These are phyloP conservation scores for Xanthorhoe designata DNA, from an alignment of 2,888 invertebrate genomes.

Conservation along the genomic window DNA sequence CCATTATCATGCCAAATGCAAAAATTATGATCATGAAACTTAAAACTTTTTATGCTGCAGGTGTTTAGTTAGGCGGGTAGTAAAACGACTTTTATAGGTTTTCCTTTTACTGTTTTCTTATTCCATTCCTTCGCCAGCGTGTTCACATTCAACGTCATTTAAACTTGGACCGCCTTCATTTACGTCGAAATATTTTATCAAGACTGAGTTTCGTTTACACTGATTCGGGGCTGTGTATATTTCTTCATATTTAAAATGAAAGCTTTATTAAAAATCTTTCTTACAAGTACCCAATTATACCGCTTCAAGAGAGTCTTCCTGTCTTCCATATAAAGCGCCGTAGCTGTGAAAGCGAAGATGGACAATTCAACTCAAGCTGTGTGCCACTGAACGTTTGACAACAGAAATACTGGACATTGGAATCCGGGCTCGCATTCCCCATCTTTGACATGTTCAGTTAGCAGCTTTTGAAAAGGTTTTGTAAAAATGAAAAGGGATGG, in stretches of 20 bases:
- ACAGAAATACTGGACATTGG: slow-evolving; percentile 36
- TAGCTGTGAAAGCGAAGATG: slow-evolving; percentile 46
- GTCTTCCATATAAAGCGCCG: slow-evolving; percentile 47
- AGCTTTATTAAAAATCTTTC: neutral
- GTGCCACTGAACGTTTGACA: slow-evolving; percentile 34
- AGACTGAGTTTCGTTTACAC: slow-evolving; percentile 2
- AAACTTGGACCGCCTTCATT: slow-evolving; percentile 36
- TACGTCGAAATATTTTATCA: slow-evolving; percentile 28
- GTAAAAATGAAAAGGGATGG: slow-evolving; percentile 2
- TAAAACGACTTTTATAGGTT: slow-evolving; percentile 76
- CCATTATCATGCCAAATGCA: slow-evolving; percentile 38
- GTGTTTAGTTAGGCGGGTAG: slow-evolving; percentile 65
- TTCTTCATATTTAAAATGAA: neutral
- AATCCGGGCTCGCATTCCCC: slow-evolving; percentile 26
- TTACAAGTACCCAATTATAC: slow-evolving; percentile 6
- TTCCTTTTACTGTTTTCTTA: slow-evolving; percentile 65
- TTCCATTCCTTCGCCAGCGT: slow-evolving; percentile 55
- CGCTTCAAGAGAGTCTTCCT: slow-evolving; percentile 17
- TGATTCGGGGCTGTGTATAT: neutral
- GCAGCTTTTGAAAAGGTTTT: slow-evolving; percentile 16
- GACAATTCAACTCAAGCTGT: slow-evolving; percentile 46
- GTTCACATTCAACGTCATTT: slow-evolving; percentile 41
- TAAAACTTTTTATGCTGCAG: slow-evolving; percentile 73
- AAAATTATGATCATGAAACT: slow-evolving; percentile 56
- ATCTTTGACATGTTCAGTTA: slow-evolving; percentile 22